These are phyloP conservation scores for Oreamnos americanus DNA, from an alignment of 2,113 vertebrate genomes.

Conservation along the genomic window DNA sequence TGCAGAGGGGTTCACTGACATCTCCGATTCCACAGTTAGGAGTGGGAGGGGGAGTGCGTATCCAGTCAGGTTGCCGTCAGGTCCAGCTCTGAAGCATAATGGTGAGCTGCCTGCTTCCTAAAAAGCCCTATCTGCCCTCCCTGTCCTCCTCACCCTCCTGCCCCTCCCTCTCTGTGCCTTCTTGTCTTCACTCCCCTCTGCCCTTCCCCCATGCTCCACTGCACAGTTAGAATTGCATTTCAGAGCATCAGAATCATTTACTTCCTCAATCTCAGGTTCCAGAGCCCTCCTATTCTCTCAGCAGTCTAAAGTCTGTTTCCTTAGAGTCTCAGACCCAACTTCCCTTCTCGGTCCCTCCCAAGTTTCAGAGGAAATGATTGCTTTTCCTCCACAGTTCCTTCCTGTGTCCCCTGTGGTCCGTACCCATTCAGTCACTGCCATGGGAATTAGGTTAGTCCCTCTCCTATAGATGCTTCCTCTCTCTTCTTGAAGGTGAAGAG, in stretches of 20 bases:
- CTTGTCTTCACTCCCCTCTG: no score
- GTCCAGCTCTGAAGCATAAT: background rate
- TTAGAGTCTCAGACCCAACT: background rate
- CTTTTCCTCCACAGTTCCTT: conserved; percentile 29
- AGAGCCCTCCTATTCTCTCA: background rate
- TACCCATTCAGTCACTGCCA: background rate
- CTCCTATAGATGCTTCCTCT: background rate
- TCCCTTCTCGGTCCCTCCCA: conserved; percentile 12
- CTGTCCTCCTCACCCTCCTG: background rate
- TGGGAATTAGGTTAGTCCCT: background rate
- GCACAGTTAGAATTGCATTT: background rate
- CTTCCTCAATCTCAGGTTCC: background rate
- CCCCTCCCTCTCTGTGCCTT: no score
- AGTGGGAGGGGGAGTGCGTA: background rate
- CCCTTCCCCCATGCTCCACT: background rate
- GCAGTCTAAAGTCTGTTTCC: background rate
- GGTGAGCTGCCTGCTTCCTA: background rate
- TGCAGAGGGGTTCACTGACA: background rate
- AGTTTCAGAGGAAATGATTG: conserved; percentile 54
- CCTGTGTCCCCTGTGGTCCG: background rate
- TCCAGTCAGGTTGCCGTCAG: background rate
- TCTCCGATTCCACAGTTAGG: background rate
- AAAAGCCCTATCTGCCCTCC: background rate
- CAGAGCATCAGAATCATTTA: background rate
- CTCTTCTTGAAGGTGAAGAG: background rate